Base-by-base conservation (phyloP, 1,140 invertebrate species). In the Gryllus bimaculatus region DNA sequence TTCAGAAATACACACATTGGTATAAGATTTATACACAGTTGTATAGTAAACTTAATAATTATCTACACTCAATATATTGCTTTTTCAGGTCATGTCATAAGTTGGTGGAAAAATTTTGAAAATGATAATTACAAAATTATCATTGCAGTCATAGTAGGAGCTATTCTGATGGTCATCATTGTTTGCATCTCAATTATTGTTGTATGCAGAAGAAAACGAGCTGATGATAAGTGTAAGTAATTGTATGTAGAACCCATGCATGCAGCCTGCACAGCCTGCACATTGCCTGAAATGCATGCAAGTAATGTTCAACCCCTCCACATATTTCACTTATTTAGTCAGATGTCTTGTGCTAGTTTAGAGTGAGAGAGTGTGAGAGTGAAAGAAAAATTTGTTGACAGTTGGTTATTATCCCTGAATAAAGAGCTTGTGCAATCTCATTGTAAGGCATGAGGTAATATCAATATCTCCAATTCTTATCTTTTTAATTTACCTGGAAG, bases 171-270 rank as follows among this genome's bases (percentile, higher is more conserved):
- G 80, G 90, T 95, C 75, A 89, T 95, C 76, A 90, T 96, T 79
- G 91, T 95, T 80, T 94, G 93, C 85, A 90, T 94, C 83, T 91
- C 94, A 81, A 93, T 96, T 83, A 93, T 94, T 83, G 90, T 94
- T 83, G 90, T 95, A 80, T 95, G 94, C 85, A 88, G 92, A 80
- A 89, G 92, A 79, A 93, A 93, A 86, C 88, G 93, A 81, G 91
- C 91, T 78, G 91, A 92, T 82, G 92, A 93, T 83, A 95, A 96
- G 92, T 95, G 94, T 96, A 88, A 95, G 94, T 94, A 83, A 26
- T 66, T 18, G 39, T n/a, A 20, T 39, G 8, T 47, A 77, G 39
- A 8, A 66, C 47, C 78, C 20, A 47, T 76, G 77, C 73, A 49
- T 39, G 39, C 7, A 15, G 54, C 47, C 8, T 20, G 47, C 47